Conservation (phyloP, 2,113 vertebrate species). For the Brachypodius melanocephalos region DNA sequence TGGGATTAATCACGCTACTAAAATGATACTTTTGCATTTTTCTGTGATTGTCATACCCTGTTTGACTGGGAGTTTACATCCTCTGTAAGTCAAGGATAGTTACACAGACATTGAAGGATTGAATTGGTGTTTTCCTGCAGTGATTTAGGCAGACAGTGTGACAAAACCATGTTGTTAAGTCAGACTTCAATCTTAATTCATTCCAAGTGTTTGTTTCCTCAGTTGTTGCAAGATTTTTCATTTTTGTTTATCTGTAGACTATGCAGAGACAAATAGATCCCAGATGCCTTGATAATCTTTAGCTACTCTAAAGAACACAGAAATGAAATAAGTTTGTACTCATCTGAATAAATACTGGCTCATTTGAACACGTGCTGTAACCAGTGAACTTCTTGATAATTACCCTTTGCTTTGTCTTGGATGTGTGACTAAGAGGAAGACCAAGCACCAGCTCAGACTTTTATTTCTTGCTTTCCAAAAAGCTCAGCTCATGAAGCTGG, state of each 20-base stretch:
- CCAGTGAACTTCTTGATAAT: neutral
- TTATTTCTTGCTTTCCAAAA: neutral
- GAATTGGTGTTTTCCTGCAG: neutral
- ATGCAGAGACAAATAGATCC: neutral
- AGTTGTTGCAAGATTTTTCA: neutral
- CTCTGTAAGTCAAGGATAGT: neutral
- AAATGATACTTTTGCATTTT: neutral
- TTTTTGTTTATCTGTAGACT: neutral
- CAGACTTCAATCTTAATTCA: neutral
- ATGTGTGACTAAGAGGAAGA: neutral
- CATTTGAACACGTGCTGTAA: fast-evolving
- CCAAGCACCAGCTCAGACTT: neutral
- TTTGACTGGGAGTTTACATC: neutral
- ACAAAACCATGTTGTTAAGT: neutral
- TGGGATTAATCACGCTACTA: neutral
- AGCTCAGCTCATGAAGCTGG: neutral
- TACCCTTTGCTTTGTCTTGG: neutral
- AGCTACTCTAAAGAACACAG: neutral
- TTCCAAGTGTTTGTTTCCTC: neutral
- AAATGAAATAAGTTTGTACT: neutral
- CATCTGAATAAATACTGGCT: neutral
- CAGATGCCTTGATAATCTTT: neutral
- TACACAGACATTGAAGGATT: neutral
- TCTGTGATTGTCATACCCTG: neutral
- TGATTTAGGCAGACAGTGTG: neutral